phyloP scores from a whole-genome alignment of 2,113 vertebrate species.

The Propithecus coquereli region DNA sequence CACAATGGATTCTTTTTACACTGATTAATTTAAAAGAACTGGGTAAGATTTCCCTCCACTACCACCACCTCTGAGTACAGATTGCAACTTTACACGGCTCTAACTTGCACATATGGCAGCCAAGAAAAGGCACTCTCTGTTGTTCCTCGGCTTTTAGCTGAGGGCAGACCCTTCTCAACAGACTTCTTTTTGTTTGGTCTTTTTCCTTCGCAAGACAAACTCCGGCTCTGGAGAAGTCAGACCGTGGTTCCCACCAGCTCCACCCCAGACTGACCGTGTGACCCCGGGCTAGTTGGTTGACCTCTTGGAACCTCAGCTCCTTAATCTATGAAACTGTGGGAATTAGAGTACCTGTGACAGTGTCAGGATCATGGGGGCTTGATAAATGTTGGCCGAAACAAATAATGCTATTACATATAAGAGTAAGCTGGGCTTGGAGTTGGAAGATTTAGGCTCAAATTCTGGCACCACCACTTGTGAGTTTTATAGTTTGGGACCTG shows the following conservation, averaged over 20 bases:
- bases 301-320: neutral
- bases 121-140: neutral
- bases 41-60: neutral
- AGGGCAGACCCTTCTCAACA: slow-evolving; percentile 31
- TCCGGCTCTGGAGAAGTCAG: neutral
- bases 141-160: neutral
- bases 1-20: neutral
- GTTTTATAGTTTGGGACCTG: neutral
- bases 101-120: neutral
- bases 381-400: neutral
- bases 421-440: neutral
- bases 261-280: neutral
- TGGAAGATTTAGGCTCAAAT: neutral
- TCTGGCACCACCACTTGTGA: fast-evolving
- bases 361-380: fast-evolving
- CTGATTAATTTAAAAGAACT: neutral
- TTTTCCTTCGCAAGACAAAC: slow-evolving; percentile 32
- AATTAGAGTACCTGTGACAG: neutral
- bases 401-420: too few species aligned
- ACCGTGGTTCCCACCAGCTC: neutral
- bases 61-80: neutral
- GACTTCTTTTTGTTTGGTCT: slow-evolving; percentile 12
- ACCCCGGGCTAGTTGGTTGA: neutral
- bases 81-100: neutral
- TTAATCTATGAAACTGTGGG: neutral